Base-by-base conservation (phyloP, 2,113 vertebrate genomes). In the Castor canadensis region DNA sequence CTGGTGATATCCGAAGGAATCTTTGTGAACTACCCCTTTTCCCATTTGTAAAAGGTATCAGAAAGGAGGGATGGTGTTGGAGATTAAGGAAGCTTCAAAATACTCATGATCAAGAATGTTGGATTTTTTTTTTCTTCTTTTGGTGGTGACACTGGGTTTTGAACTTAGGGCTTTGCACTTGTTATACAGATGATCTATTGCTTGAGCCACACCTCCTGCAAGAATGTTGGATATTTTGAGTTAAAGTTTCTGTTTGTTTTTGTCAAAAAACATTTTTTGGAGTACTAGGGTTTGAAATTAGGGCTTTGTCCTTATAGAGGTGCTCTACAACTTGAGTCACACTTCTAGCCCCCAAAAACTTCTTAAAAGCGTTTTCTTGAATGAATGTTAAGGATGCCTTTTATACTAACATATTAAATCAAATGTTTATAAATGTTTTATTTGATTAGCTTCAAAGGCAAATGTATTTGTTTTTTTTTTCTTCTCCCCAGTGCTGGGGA, bases 231-330 rank as follows among this genome's bases (percentile, higher is more conserved):
- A 72, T 92, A 84, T 92, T 95, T 40, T 87, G 64, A 88, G n/a
- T 71, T 93, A 80, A 95, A 82, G 62, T 66, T 80, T 93, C 6
- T 60, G 64, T 72, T 95, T 91, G 69, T 32, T 56, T 96, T 89
- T 89, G 69, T n/a, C 49, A 26, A n/a, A 35, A 67, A 67, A n/a
- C 16, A 67, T n/a, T n/a, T n/a, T n/a, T n/a, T n/a, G n/a, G n/a
- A n/a, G n/a, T n/a, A n/a, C n/a, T n/a, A n/a, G n/a, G n/a, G n/a
- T n/a, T n/a, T n/a, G n/a, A n/a, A n/a, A n/a, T n/a, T n/a, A n/a
- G n/a, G n/a, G n/a, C n/a, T n/a, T n/a, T n/a, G n/a, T n/a, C n/a
- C n/a, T n/a, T n/a, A n/a, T n/a, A n/a, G n/a, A n/a, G n/a, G n/a
- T n/a, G n/a, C n/a, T n/a, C n/a, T n/a, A n/a, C n/a, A n/a, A n/a